Percentiles rank a stretch among this genome's conserved stretches.
Conservation (phyloP, 2,797 vertebrate genomes). For the Gymnoscopelus braueri region DNA sequence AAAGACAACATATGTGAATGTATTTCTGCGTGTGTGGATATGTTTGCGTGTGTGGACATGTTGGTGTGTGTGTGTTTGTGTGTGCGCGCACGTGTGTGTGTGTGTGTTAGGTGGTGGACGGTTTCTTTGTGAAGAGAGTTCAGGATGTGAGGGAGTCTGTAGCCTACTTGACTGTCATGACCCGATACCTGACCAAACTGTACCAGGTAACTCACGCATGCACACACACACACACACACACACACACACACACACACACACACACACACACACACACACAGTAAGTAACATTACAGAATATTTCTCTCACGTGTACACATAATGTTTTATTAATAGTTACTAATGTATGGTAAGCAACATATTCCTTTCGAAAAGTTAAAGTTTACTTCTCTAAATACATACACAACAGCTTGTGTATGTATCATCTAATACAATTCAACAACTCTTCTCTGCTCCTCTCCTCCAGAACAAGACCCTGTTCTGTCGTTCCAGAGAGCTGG, state of each 20-base stretch:
- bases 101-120: constrained; percentile 84
- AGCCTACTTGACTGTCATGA: constrained; percentile 81
- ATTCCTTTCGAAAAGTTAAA: too few species aligned
- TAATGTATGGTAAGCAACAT: too few species aligned
- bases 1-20: too few species aligned
- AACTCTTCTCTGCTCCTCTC: neutral
- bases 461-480: constrained; percentile 79
- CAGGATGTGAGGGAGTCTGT: constrained; percentile 87
- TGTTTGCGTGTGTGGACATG: neutral
- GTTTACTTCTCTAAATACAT: too few species aligned
- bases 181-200: constrained; percentile 69
- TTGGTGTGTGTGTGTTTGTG: too few species aligned
- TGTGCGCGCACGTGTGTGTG: neutral
- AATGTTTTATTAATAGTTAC: too few species aligned
- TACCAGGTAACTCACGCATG: constrained; percentile 78
- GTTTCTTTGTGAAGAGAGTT: constrained; percentile 91
- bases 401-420: too few species aligned
- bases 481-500: constrained; percentile 81
- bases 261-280: too few species aligned
- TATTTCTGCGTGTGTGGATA: constrained; percentile 12
- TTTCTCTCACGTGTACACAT: too few species aligned
- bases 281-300: too few species aligned
- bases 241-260: too few species aligned
- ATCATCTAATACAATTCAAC: neutral
- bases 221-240: neutral